Evolutionary conservation across 2,797 vertebrate species (phyloP).

Genomic region (Pitangus sulphuratus): DNA sequence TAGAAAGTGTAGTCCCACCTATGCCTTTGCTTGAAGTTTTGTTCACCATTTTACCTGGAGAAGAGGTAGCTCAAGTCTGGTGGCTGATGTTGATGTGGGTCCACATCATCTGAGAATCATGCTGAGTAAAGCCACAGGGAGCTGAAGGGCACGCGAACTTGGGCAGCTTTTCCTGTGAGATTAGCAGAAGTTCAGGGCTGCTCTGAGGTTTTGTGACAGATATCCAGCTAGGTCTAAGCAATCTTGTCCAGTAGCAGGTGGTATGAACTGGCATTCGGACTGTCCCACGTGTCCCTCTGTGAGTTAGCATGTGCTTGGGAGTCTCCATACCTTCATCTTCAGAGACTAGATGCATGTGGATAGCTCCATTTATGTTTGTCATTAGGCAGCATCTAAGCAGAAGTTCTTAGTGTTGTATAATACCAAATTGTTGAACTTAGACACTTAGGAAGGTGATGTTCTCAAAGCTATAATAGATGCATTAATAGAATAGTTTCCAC

Average conservation of each 20-base stretch:
- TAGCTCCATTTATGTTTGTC: rapidly evolving
- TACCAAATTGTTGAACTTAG: neutral
- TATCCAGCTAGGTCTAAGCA: neutral
- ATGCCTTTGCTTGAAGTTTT: neutral
- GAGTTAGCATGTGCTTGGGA: rapidly evolving
- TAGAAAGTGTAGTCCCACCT: neutral
- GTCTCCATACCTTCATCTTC: rapidly evolving
- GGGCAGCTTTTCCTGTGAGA: neutral
- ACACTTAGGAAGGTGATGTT: neutral
- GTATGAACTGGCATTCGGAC: neutral
- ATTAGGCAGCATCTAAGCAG: neutral
- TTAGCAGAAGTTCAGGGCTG: neutral
- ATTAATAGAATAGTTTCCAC: neutral
- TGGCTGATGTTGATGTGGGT: rapidly evolving
- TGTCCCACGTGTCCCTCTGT: neutral
- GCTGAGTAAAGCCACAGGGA: neutral
- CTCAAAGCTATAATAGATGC: neutral
- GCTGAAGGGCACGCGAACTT: neutral
- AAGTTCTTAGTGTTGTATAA: neutral
- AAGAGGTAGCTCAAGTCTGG: neutral
- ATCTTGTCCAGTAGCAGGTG: neutral
- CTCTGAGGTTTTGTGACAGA: neutral
- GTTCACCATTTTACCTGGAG: neutral
- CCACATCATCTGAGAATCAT: neutral
- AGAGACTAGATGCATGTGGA: rapidly evolving